Base-by-base conservation (phyloP, 2,113 vertebrate genomes). In the Clarias gariepinus region DNA sequence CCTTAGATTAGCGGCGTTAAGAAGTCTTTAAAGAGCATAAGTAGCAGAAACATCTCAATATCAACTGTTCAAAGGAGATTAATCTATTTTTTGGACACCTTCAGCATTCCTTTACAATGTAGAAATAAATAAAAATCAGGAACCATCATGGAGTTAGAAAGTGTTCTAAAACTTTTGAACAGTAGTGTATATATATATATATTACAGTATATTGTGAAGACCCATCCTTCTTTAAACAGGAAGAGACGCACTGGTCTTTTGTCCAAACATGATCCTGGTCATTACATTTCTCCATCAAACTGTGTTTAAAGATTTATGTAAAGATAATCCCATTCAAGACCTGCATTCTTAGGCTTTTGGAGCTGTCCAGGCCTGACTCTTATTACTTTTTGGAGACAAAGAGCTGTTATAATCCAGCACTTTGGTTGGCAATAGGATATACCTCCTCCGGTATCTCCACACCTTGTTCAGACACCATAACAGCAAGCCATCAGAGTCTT, bases 371-470 rank as follows among this genome's bases (percentile, higher is more conserved):
- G 81, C 90, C 81, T 84, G 84, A 87, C 68, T 66, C 87, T 69
- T 69, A 73, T 41, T 81, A 63, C 21, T 69, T 86, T 60, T 58
- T 28, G 77, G 52, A 90, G 88, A 93, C 91, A 92, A 91, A 86
- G 77, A 86, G 73, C 80, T 9, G 15, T 87, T 94, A 92, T 94
- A 91, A 93, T 86, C 79, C 12, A 84, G 85, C 84, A 84, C 78
- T 36, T 69, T 82, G 21, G 79, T 30, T 81, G 83, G 84, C 87
- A 83, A 81, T 61, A 88, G 83, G 88, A 87, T 60, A 63, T 89
- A 86, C 68, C 74, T 82, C 71, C 86, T 86, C 85, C 33, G 81
- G 91, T 84, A 85, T 78, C 47, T 79, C 91, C 85, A 80, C 83
- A 89, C 87, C 85, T 83, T 52, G 76, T 88, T 89, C 87, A 86